Conservation (phyloP, 2,888 invertebrate genomes). For the Cantharis flavilabris region DNA sequence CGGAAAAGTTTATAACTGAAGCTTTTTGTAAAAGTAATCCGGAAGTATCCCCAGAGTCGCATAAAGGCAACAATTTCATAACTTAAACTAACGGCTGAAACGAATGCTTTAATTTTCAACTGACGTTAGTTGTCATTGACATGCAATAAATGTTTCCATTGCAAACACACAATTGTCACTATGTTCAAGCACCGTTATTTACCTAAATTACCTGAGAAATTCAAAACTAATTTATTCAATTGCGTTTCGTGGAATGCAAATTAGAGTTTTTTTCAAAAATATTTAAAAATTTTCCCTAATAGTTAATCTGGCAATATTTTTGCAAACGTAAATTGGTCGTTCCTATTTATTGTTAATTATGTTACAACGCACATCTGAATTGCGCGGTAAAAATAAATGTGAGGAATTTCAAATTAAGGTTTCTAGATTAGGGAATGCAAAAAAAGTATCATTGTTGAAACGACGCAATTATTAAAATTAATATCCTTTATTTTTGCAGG, state of each 20-base stretch:
- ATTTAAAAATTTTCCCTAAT: not conserved
- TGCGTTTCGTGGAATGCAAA: not conserved
- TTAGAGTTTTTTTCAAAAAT: not conserved
- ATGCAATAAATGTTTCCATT: conserved; percentile 11
- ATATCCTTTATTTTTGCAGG: conserved; percentile 33
- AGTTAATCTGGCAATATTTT: not conserved
- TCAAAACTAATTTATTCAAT: not conserved
- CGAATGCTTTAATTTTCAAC: conserved; percentile 20
- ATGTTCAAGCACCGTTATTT: not conserved
- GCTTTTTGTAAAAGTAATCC: conserved; percentile 17
- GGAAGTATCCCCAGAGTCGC: conserved; percentile 11
- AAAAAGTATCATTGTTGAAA: not conserved
- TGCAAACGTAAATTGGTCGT: not conserved
- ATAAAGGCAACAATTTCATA: conserved; percentile 18
- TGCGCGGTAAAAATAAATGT: not conserved
- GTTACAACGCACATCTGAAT: not conserved
- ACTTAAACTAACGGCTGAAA: conserved; percentile 20
- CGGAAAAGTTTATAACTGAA: conserved; percentile 15
- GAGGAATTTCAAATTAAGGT: not conserved
- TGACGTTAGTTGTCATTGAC: conserved; percentile 16
- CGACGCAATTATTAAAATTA: not conserved
- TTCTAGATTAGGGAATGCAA: no score
- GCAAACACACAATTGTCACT: not conserved
- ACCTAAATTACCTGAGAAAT: not conserved
- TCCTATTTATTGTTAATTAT: not conserved